Conservation (phyloP, 92 coral and sea anemone species). For the Paramuricea clavata region DNA sequence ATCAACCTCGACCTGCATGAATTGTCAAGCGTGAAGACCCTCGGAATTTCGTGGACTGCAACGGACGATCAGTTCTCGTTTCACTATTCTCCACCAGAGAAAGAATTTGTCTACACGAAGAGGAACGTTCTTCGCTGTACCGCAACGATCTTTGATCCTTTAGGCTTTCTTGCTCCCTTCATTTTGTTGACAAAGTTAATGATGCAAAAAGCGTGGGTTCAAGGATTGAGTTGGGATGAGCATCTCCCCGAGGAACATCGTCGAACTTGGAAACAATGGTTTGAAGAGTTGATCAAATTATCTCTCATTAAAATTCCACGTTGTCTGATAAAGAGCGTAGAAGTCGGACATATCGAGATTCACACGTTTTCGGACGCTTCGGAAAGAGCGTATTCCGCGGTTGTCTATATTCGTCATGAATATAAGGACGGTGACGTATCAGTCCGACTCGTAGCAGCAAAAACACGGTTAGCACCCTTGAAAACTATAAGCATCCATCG, state of each 20-base stretch:
- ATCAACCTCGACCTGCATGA: slow-evolving; percentile 32
- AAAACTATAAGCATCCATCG: slow-evolving; percentile 75
- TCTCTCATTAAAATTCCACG: slow-evolving; percentile 44
- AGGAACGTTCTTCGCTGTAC: slow-evolving; percentile 62
- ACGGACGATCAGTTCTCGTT: slow-evolving; percentile 68
- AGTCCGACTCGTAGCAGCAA: slow-evolving; percentile 58
- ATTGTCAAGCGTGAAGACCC: slow-evolving; percentile 23
- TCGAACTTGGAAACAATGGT: slow-evolving; percentile 35
- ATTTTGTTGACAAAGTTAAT: slow-evolving; percentile 39
- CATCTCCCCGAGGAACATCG: slow-evolving; percentile 22
- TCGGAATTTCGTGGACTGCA: slow-evolving; percentile 68
- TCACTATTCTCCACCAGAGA: slow-evolving; percentile 42
- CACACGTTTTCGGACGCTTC: slow-evolving; percentile 71
- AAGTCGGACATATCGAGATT: slow-evolving; percentile 9
- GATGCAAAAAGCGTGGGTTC: slow-evolving; percentile 56
- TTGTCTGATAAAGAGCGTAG: slow-evolving; percentile 37
- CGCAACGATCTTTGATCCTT: slow-evolving; percentile 55
- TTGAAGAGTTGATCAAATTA: slow-evolving; percentile 30
- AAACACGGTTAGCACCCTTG: slow-evolving; percentile 73
- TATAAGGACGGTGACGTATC: slow-evolving; percentile 38
- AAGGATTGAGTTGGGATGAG: slow-evolving; percentile 45
- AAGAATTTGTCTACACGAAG: slow-evolving; percentile 60
- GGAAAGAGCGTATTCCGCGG: slow-evolving; percentile 70
- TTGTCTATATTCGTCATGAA: slow-evolving; percentile 42
- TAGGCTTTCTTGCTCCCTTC: slow-evolving; percentile 49